Conservation (phyloP, 30 jellyfish, hydroid and myxozoan genomes). For the Turritopsis rubra region DNA sequence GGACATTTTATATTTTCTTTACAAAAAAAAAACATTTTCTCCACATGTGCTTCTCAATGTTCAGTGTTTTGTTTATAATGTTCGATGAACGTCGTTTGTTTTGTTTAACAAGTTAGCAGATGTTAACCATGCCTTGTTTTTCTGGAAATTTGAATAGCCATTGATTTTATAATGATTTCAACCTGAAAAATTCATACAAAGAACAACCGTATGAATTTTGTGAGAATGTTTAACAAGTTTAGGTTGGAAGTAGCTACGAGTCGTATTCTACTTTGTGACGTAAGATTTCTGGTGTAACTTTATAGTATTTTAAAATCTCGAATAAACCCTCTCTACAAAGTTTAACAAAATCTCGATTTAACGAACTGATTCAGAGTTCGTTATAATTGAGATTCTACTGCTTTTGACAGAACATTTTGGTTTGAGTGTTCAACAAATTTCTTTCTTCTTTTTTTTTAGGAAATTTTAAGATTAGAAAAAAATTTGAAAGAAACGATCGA, state of each 20-base stretch:
- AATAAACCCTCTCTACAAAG: too few species aligned
- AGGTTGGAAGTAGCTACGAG: not conserved
- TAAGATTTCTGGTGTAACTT: not conserved
- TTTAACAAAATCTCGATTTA: too few species aligned
- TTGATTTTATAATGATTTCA: not conserved
- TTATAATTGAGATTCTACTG: too few species aligned
- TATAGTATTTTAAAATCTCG: too few species aligned
- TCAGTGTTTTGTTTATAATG: too few species aligned
- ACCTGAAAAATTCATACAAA: not conserved
- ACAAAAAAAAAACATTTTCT: too few species aligned
- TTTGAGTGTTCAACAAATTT: not conserved
- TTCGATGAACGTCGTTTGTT: not conserved
- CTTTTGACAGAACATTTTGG: too few species aligned
- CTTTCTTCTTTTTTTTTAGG: constrained; percentile 32
- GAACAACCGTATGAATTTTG: not conserved
- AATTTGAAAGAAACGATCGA: constrained; percentile 52
- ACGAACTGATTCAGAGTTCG: too few species aligned
- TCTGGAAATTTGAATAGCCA: not conserved
- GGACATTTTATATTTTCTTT: too few species aligned
- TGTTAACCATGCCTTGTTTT: not conserved
- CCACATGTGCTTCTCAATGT: too few species aligned
- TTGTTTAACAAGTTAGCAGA: not conserved
- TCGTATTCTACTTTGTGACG: constrained; percentile 15
- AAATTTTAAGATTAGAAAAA: constrained; percentile 61
- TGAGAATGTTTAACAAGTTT: not conserved